A percentile compares a stretch with the other conserved stretches of the same genome.
Evolutionary conservation across 2,113 vertebrate genomes (phyloP).

Genomic region (Strix aluco): DNA sequence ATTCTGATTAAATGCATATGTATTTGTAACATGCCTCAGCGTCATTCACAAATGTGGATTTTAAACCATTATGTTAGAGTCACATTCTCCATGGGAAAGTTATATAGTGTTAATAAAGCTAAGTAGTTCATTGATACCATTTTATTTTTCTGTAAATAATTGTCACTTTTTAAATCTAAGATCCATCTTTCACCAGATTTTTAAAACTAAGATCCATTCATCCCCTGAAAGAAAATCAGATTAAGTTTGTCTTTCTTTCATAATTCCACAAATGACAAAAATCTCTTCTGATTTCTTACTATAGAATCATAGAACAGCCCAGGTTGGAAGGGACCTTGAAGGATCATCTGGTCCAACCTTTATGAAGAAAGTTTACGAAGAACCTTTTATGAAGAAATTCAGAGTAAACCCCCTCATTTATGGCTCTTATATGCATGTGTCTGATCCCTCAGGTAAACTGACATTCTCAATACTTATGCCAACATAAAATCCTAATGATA

Average conservation of each 20-base stretch:
- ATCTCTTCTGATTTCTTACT: neutral
- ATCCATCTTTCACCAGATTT: neutral
- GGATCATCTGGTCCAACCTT: neutral
- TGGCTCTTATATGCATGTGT: neutral
- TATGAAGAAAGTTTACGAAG: neutral
- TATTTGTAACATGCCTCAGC: slow-evolving; percentile 37
- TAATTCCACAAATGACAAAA: neutral
- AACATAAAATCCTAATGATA: neutral
- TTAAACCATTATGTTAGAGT: slow-evolving; percentile 44
- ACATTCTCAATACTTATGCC: neutral
- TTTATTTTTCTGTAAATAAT: slow-evolving; percentile 8
- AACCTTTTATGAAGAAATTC: neutral
- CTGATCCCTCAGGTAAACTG: neutral
- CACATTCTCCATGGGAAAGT: neutral
- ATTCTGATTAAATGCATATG: slow-evolving; percentile 42
- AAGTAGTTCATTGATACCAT: neutral
- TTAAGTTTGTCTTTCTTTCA: neutral
- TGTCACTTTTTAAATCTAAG: slow-evolving; percentile 27
- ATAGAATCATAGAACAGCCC: neutral
- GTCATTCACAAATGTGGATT: slow-evolving; percentile 20
- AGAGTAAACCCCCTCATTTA: neutral
- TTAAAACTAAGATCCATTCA: slow-evolving; percentile 16
- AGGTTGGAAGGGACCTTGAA: neutral
- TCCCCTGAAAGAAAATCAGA: neutral
- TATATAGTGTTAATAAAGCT: slow-evolving; percentile 1